phyloP scores from a whole-genome alignment of 1,140 invertebrate genomes.

The Sitophilus oryzae region DNA sequence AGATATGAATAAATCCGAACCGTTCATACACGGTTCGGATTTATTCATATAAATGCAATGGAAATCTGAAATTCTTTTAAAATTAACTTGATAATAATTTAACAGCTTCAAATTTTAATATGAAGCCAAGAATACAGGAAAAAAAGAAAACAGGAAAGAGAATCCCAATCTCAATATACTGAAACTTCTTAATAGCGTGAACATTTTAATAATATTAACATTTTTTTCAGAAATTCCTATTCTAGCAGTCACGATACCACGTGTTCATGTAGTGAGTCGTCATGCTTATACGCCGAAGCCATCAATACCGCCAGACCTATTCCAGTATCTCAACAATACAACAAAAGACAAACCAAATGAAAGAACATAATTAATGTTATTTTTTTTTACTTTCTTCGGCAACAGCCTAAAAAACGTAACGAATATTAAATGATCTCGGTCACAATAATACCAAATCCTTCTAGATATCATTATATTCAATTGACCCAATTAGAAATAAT shows the following conservation, averaged over 20 bases:
- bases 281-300: slow-evolving; percentile 43
- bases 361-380: neutral
- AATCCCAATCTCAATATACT: too few species aligned
- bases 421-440: neutral
- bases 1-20: too few species aligned
- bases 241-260: slow-evolving; percentile 43
- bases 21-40: too few species aligned
- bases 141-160: too few species aligned
- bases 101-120: too few species aligned
- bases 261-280: slow-evolving; percentile 43
- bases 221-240: slow-evolving; percentile 39
- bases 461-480: too few species aligned
- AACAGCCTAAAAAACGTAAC: neutral
- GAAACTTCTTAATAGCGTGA: too few species aligned
- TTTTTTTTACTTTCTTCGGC: neutral
- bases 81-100: too few species aligned
- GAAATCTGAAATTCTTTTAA: too few species aligned
- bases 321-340: neutral
- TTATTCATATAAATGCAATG: too few species aligned
- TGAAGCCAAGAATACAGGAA: too few species aligned
- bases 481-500: neutral
- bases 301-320: slow-evolving; percentile 12
- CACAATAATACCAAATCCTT: too few species aligned
- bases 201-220: neutral
- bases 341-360: slow-evolving; percentile 1